Evolutionary conservation across 2,113 vertebrate genomes (phyloP), one percentile per base, ranked within the genome.

Genomic region (Phoxinus phoxinus): DNA sequence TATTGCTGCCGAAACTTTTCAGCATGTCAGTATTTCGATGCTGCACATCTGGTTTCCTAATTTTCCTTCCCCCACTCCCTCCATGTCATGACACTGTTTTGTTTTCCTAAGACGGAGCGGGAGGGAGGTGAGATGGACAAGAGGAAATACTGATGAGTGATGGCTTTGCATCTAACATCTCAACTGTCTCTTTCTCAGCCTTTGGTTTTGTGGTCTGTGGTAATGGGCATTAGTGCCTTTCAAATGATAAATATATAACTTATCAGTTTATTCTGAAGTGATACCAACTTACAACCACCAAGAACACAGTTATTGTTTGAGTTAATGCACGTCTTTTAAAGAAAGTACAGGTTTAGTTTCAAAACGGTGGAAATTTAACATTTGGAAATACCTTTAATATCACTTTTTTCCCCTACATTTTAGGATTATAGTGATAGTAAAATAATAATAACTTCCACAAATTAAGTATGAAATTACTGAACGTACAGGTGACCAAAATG

Each of bases 21-120:
- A 92, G 92, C 87, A 92, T 94, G 93, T 95, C 93, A 93, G 90
- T 92, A 92, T 93, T 95, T 94, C 94, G 94, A 95, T 93, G 94
- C 91, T 89, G 90, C 92, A 95, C 95, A 95, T 95, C 95, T 95
- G 95, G 93, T 95, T 95, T 95, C 93, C 93, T 94, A 94, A 94
- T 95, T 93, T 92, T 91, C 92, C 91, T 85, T 85, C 88, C 84
- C 85, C 84, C 69, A 56, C 44, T 46, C 65, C 17, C 83, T 86
- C 87, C 74, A 91, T 93, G 92, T 94, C 94, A 94, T 92, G 93
- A 95, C 95, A 94, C 91, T 93, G 91, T 94, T 95, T 94, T 95
- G 93, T 94, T 95, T 95, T 94, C 93, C 90, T 93, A 93, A 90
- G 89, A 90, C 90, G 88, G 87, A 48, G 81, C 73, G 84, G 84